phyloP scores from a whole-genome alignment of 2,113 vertebrate genomes.

The Upupa epops region DNA sequence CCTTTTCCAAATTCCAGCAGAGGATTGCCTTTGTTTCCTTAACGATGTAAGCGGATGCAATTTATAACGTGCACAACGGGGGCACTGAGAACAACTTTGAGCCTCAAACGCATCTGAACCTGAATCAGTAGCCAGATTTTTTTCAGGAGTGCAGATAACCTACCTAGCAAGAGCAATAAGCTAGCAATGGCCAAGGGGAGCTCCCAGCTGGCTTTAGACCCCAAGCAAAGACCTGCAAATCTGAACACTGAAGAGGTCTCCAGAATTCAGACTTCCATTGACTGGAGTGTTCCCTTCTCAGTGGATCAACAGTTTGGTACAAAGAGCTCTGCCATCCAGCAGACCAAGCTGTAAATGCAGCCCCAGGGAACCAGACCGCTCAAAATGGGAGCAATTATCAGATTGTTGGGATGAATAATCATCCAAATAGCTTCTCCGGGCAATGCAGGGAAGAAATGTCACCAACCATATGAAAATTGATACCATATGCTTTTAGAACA shows the following conservation, averaged over 20 bases:
- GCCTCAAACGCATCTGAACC: background rate
- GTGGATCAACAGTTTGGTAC: rapidly evolving
- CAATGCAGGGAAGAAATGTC: background rate
- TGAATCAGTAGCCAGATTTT: background rate
- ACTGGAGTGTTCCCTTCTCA: background rate
- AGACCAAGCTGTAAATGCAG: background rate
- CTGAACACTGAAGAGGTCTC: background rate
- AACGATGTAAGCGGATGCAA: background rate
- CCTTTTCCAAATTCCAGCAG: background rate
- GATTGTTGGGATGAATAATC: background rate
- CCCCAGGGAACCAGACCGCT: background rate
- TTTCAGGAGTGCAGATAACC: background rate
- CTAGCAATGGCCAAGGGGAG: background rate
- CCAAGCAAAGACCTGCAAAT: background rate
- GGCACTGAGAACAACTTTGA: background rate
- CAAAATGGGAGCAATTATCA: background rate
- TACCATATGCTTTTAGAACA: background rate
- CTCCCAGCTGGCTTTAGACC: background rate
- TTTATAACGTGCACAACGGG: background rate
- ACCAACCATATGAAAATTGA: background rate
- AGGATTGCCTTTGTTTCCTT: background rate
- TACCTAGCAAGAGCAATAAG: background rate
- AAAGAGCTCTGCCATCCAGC: background rate
- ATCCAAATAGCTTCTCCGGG: background rate
- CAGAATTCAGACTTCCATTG: background rate